Conservation (phyloP, 1,140 invertebrate genomes). For the Prorops nasuta region DNA sequence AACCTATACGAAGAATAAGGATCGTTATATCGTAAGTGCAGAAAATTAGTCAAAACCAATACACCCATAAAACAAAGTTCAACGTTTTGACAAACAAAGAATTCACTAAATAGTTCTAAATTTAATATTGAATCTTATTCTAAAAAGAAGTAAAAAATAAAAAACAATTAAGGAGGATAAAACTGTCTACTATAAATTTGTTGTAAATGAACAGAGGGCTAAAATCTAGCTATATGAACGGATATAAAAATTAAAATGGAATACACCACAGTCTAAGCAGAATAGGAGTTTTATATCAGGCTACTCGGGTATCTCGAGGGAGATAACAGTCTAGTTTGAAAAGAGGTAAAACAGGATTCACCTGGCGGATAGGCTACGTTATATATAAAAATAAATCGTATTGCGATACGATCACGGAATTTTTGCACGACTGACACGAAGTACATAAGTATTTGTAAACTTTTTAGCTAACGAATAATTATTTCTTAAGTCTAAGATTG, state of each 20-base stretch:
- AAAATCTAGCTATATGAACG: neutral
- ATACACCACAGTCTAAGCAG: neutral
- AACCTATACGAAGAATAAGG: neutral
- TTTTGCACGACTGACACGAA: neutral
- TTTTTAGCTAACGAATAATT: neutral
- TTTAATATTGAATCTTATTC: too few relatives aligned
- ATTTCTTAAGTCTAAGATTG: neutral
- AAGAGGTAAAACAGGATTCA: neutral
- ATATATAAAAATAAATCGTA: slow-evolving; percentile 2
- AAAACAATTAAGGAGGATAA: too few relatives aligned
- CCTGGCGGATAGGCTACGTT: neutral
- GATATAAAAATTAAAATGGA: neutral
- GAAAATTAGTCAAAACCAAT: too few relatives aligned
- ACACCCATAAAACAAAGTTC: too few relatives aligned
- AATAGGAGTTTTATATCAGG: neutral
- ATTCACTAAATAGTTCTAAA: too few relatives aligned
- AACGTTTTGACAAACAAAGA: too few relatives aligned
- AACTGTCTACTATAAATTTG: neutral
- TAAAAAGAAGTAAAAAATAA: too few relatives aligned
- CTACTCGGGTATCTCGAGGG: neutral
- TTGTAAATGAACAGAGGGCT: neutral
- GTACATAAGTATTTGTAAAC: neutral
- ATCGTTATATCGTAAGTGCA: too few relatives aligned
- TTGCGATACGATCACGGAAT: neutral
- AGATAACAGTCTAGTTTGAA: neutral